Evolutionary conservation across 2,113 vertebrate genomes (phyloP).

Genomic region (Odobenus rosmarus): DNA sequence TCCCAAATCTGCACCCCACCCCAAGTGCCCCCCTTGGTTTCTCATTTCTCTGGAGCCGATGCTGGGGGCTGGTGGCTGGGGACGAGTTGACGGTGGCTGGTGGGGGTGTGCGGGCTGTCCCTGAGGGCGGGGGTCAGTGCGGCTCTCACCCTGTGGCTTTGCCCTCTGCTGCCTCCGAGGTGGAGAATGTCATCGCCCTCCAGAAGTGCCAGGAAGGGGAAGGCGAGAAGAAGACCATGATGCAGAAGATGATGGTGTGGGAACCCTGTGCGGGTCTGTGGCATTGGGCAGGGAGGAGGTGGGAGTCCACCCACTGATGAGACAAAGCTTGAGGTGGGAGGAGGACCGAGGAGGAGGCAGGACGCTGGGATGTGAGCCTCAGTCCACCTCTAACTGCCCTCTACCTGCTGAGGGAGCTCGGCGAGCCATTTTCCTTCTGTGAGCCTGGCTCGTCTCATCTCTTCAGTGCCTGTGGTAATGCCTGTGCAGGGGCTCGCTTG

Average conservation of each 20-base stretch:
- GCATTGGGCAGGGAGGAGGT: not conserved
- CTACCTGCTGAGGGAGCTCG: not conserved
- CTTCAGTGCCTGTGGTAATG: not conserved
- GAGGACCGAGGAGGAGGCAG: too few species aligned
- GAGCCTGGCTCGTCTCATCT: not conserved
- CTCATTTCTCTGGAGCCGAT: not conserved
- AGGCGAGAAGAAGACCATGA: slow-evolving; percentile 50
- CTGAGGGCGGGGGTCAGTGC: rapidly evolving
- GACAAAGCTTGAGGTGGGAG: not conserved
- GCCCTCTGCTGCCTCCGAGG: slow-evolving; percentile 31
- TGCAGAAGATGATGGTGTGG: slow-evolving; percentile 73
- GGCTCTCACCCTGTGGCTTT: not conserved
- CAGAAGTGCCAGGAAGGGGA: slow-evolving; percentile 19
- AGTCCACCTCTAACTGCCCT: not conserved
- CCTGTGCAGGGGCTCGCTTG: not conserved
- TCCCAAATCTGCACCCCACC: not conserved
- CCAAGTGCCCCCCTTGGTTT: not conserved
- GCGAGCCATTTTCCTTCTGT: not conserved
- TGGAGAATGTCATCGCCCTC: not conserved
- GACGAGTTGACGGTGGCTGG: rapidly evolving
- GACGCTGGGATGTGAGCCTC: not conserved
- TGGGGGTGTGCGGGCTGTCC: rapidly evolving
- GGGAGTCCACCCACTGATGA: not conserved
- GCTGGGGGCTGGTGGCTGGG: not conserved
- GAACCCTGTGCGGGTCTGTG: not conserved